Conservation (phyloP, 2,888 invertebrate species). For the Syrphus vitripennis region DNA sequence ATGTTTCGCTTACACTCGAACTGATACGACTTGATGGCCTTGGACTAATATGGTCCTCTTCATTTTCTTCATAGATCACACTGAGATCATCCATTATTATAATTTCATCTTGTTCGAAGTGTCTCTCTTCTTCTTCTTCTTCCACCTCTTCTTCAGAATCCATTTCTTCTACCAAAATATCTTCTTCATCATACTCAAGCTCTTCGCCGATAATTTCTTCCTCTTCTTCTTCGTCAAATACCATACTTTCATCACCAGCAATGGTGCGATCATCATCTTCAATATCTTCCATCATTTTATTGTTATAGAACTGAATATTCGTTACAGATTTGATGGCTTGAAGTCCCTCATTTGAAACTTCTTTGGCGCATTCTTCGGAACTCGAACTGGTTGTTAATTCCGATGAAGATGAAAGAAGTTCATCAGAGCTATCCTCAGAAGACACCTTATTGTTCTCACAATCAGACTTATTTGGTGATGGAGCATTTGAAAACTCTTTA, state of each 20-base stretch:
- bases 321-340: conserved; percentile 83
- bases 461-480: conserved; percentile 73
- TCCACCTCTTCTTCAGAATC: conserved; percentile 77
- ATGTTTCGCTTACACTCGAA: conserved; percentile 76
- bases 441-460: conserved; percentile 73
- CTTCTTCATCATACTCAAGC: conserved; percentile 74
- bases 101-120: conserved; percentile 62
- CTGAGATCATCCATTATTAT: conserved; percentile 80
- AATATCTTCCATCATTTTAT: conserved; percentile 53
- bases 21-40: conserved; percentile 72
- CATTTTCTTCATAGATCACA: conserved; percentile 85
- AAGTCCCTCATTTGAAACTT: conserved; percentile 76
- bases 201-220: conserved; percentile 74
- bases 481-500: conserved; percentile 75
- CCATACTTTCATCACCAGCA: conserved; percentile 77
- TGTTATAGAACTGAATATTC: conserved; percentile 82
- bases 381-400: conserved; percentile 63
- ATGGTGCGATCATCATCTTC: conserved; percentile 78
- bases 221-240: conserved; percentile 76
- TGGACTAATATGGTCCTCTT: conserved; percentile 73
- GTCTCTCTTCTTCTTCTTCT: conserved; percentile 18
- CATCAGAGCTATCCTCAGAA: conserved; percentile 46
- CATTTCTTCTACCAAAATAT: conserved; percentile 74
- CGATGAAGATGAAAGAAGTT: conserved; percentile 48
- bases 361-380: conserved; percentile 72